These are phyloP conservation scores for Paracentrotus lividus DNA, from an alignment of 53 echinoderm and acorn worm genomes.

Conservation along the genomic window DNA sequence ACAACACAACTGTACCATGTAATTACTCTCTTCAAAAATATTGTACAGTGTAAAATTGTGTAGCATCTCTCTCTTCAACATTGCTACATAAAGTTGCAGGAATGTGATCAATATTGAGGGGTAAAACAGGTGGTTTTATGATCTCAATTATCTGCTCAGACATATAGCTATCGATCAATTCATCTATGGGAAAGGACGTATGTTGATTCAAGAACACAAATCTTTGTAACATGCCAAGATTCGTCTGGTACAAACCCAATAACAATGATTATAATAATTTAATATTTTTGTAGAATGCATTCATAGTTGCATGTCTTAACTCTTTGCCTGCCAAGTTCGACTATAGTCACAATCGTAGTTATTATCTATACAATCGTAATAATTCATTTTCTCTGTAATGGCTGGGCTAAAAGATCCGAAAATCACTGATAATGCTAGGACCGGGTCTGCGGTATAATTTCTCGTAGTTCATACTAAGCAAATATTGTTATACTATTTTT, in stretches of 20 bases:
- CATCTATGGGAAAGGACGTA: not conserved
- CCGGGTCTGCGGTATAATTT: too few species aligned
- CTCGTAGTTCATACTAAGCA: too few species aligned
- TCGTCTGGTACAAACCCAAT: not conserved
- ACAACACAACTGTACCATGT: conserved; percentile 31
- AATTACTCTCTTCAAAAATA: not conserved
- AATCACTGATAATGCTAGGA: too few species aligned
- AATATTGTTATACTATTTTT: too few species aligned
- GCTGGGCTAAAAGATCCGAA: too few species aligned
- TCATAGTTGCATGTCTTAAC: too few species aligned
- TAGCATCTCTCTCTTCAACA: not conserved
- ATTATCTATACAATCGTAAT: too few species aligned
- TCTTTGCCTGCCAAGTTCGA: too few species aligned
- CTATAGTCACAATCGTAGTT: too few species aligned
- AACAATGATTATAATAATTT: too few species aligned
- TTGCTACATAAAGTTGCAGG: not conserved
- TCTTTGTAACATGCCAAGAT: conserved; percentile 14
- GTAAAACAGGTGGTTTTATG: conserved; percentile 64
- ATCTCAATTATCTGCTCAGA: not conserved
- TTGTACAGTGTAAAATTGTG: not conserved
- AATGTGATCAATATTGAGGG: not conserved
- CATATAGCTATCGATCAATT: not conserved
- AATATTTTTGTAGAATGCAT: too few species aligned
- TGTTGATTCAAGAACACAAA: not conserved
- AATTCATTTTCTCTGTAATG: too few species aligned